Base-by-base conservation (phyloP, 2,113 vertebrate genomes). In the Pheucticus melanocephalus region DNA sequence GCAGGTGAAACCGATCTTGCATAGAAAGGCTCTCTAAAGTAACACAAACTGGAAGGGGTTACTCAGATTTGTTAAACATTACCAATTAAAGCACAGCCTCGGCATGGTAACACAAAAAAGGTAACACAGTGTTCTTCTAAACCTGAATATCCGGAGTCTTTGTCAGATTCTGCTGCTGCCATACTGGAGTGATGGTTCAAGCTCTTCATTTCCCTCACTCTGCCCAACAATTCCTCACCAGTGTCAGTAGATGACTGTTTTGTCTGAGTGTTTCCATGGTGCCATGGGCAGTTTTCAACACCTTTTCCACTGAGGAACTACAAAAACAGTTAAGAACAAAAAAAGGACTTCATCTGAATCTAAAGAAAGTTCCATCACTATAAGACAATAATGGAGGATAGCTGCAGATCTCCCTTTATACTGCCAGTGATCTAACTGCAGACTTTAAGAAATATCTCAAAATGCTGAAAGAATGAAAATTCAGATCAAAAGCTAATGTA, bases 81-180 rank as follows among this genome's bases (percentile, higher is more conserved):
- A 86, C 20, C 37, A 63, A 11, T 24, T 69, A 93, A 75, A 87
- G 44, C 50, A 51, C 61, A 72, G 23, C 47, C n/a, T 79, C 44
- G 87, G 22, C 30, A 78, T 27, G 6, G 11, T 12, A 93, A 88
- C 22, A 91, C 37, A 66, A 87, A 30, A 59, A 37, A 70, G 18
- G 20, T 42, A 90, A 73, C 11, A 21, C 6, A 35, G 54, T 44
- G 18, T 33, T 70, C 86, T 92, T 80, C 20, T 86, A 91, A 93
- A 99, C 98, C 99, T 98, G 98, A 99, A 92, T 99, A 99, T 95
- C 98, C 98, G 0, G 99, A 99, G 96, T 99, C 98, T 95, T 98
- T 98, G 96, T 99, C 99, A 71, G 98, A 97, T 85, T 99, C 98
- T 27, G 96, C 47, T 35, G 96, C 87, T 0, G 95, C 96, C 88